Percentiles rank a stretch among this genome's conserved stretches.
Evolutionary conservation across 2,888 invertebrate genomes (phyloP).

Genomic region (Cantharis lateralis): DNA sequence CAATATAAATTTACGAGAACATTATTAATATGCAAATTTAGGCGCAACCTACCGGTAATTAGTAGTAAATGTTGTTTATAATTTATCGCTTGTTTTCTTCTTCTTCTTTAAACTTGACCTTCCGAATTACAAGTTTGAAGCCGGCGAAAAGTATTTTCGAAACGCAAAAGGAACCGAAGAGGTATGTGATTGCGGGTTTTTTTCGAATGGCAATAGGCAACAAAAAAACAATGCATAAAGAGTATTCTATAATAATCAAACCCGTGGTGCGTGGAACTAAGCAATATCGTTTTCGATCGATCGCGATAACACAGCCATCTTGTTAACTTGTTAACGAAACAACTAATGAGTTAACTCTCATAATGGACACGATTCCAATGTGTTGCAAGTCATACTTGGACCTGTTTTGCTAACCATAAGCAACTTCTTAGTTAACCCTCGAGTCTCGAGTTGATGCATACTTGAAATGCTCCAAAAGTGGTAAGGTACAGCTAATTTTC

Average conservation of each 20-base stretch:
- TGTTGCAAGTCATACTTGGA: slow-evolving; percentile 52
- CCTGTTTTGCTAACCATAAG: slow-evolving; percentile 38
- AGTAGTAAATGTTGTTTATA: slow-evolving; percentile 9
- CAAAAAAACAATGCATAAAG: slow-evolving; percentile 41
- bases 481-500: slow-evolving; percentile 6
- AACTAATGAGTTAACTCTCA: slow-evolving; percentile 54
- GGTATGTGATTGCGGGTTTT: slow-evolving; percentile 45
- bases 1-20: slow-evolving; percentile 25
- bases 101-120: slow-evolving; percentile 23
- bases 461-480: slow-evolving; percentile 6
- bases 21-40: slow-evolving; percentile 27
- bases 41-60: slow-evolving; percentile 4
- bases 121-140: neutral
- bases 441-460: slow-evolving; percentile 1
- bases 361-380: slow-evolving; percentile 48
- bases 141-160: neutral
- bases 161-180: neutral
- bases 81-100: slow-evolving; percentile 1
- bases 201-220: slow-evolving; percentile 38
- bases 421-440: neutral
- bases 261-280: slow-evolving; percentile 51
- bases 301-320: slow-evolving; percentile 54
- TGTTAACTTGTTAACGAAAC: slow-evolving; percentile 56
- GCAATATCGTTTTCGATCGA: slow-evolving; percentile 52
- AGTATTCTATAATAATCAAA: slow-evolving; percentile 35